These are phyloP conservation scores for Malthinus seriepunctatus DNA, from an alignment of 2,888 invertebrate genomes.

Conservation along the genomic window DNA sequence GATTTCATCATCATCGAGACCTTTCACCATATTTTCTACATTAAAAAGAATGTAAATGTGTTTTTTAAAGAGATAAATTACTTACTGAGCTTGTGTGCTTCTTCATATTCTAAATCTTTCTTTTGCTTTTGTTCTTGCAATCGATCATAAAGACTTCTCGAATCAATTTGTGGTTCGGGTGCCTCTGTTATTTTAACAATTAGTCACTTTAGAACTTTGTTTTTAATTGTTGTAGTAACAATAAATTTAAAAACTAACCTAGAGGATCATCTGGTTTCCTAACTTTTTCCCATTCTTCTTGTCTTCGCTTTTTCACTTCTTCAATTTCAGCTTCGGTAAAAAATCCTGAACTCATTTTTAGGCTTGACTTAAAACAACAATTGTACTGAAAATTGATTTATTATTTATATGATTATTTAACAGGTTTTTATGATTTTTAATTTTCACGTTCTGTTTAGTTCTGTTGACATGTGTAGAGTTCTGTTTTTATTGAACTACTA, in stretches of 20 bases:
- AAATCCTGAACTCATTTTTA: constrained; percentile 86
- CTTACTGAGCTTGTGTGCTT: constrained; percentile 93
- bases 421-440: too few relatives aligned
- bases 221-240: not conserved
- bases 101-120: constrained; percentile 93
- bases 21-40: constrained; percentile 83
- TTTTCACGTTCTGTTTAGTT: too few relatives aligned
- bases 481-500: too few relatives aligned
- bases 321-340: constrained; percentile 85
- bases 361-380: too few relatives aligned
- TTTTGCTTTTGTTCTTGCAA: constrained; percentile 91
- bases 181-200: constrained; percentile 63
- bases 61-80: constrained; percentile 23
- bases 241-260: constrained; percentile 60
- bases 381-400: too few relatives aligned
- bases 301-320: constrained; percentile 77
- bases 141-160: constrained; percentile 86
- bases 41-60: not conserved
- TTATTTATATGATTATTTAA: too few relatives aligned
- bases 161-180: constrained; percentile 84
- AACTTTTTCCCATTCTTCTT: constrained; percentile 97
- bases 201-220: not conserved
- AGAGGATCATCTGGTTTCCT: constrained; percentile 86
- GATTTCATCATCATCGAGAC: constrained; percentile 95
- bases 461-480: too few relatives aligned